phyloP scores from a whole-genome alignment of 2,888 invertebrate genomes.

The Amaurobius ferox region DNA sequence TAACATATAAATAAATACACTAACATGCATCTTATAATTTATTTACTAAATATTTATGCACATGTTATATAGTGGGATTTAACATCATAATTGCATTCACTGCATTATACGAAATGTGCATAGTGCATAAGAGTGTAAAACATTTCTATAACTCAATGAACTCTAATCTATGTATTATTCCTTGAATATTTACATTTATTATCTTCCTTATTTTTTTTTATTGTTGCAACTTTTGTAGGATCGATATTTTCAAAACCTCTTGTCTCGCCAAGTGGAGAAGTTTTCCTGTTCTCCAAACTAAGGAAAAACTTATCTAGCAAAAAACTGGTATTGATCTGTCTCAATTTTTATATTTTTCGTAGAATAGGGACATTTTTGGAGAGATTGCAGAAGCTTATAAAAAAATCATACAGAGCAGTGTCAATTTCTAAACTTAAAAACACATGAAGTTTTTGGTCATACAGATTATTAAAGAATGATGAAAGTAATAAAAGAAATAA shows the following conservation, averaged over 20 bases:
- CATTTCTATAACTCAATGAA: too few relatives aligned
- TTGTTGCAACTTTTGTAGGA: constrained; percentile 7
- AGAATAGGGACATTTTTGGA: constrained; percentile 19
- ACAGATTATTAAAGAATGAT: too few relatives aligned
- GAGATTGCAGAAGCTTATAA: constrained; percentile 34
- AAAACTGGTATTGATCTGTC: constrained; percentile 42
- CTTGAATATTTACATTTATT: constrained; percentile 22
- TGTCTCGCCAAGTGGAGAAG: constrained; percentile 20
- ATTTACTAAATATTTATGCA: too few relatives aligned
- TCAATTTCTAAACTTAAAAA: constrained; percentile 35
- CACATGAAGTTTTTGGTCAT: neutral
- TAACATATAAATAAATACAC: too few relatives aligned
- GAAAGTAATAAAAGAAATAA: too few relatives aligned
- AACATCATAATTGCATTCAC: too few relatives aligned
- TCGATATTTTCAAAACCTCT: constrained; percentile 53
- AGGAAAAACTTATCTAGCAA: constrained; percentile 21
- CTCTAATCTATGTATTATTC: too few relatives aligned
- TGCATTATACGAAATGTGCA: too few relatives aligned
- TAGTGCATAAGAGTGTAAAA: too few relatives aligned
- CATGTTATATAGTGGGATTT: too few relatives aligned
- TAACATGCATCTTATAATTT: too few relatives aligned
- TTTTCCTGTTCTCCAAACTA: constrained; percentile 26
- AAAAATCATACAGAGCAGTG: constrained; percentile 35
- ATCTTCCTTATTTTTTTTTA: constrained; percentile 18
- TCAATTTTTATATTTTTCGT: constrained; percentile 12